Evolutionary conservation across 2,113 vertebrate species (phyloP).

Genomic region (Corythoichthys intestinalis): DNA sequence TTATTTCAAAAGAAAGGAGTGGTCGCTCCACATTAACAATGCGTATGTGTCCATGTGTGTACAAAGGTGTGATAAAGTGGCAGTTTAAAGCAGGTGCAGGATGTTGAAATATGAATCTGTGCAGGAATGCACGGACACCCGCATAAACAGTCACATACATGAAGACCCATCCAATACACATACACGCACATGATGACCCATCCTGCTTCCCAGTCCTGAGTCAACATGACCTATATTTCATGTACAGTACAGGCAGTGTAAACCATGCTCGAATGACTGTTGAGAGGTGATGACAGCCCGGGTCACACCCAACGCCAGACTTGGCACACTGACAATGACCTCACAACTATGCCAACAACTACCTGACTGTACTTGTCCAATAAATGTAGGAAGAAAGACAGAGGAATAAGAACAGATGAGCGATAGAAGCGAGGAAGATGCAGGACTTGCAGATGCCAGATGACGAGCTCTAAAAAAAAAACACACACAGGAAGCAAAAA

Average conservation of each 20-base stretch:
- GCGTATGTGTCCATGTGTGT: constrained; percentile 8
- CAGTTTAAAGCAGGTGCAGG: constrained; percentile 57
- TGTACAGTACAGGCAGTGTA: background rate
- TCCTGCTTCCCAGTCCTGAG: background rate
- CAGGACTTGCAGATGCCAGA: constrained; percentile 15
- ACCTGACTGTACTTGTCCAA: constrained; percentile 15
- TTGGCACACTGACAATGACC: constrained; percentile 11
- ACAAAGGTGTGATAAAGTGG: constrained; percentile 26
- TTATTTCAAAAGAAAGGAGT: constrained; percentile 7
- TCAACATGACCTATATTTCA: constrained; percentile 8
- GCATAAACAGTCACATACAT: constrained; percentile 11
- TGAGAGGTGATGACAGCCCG: constrained; percentile 27
- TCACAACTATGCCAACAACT: background rate
- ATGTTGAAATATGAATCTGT: constrained; percentile 61
- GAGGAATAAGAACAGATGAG: constrained; percentile 2
- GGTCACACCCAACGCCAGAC: constrained; percentile 19
- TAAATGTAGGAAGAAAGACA: constrained; percentile 9
- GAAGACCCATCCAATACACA: constrained; percentile 4
- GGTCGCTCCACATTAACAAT: constrained; percentile 10
- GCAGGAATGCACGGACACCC: constrained; percentile 45
- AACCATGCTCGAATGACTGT: constrained; percentile 14
- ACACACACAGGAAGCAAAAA: constrained; percentile 19
- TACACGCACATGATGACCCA: background rate
- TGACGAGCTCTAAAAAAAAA: constrained; percentile 19
- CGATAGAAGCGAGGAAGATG: background rate